phyloP scores from a whole-genome alignment of 2,113 vertebrate species.

The Lamprologus ornatipinnis region DNA sequence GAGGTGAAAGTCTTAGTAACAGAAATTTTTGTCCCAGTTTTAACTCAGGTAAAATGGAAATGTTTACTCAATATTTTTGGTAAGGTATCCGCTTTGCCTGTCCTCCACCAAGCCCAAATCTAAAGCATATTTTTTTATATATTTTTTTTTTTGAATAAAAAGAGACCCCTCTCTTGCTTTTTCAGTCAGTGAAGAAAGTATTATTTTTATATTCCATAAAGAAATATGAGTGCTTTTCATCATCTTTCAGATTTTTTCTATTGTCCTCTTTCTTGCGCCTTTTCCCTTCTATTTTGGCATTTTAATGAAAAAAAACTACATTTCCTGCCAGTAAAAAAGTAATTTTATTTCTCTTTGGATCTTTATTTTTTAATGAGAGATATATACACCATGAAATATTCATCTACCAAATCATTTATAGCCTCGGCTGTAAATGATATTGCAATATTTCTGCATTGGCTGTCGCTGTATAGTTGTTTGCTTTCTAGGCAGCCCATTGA shows the following conservation, averaged over 20 bases:
- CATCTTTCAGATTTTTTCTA: not conserved
- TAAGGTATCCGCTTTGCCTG: not conserved
- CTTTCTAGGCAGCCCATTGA: slow-evolving; percentile 2
- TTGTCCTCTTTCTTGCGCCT: not conserved
- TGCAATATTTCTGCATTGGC: not conserved
- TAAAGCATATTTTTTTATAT: not conserved
- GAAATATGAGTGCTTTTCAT: not conserved
- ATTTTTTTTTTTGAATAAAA: not conserved
- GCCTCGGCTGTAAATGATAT: not conserved
- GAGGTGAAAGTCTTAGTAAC: not conserved
- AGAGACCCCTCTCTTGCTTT: not conserved
- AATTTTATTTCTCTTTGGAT: not conserved
- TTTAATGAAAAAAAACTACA: not conserved
- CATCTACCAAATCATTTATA: not conserved
- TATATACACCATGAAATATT: not conserved
- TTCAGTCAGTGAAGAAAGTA: not conserved
- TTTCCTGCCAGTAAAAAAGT: not conserved
- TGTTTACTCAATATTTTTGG: not conserved
- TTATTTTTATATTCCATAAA: not conserved
- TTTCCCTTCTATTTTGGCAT: not conserved
- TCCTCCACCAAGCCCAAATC: not conserved
- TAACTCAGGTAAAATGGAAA: not conserved
- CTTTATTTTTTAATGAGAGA: not conserved
- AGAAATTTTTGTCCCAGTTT: not conserved
- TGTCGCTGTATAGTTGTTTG: not conserved